Conservation (phyloP, 1,140 invertebrate species). For the Drosophila bocki region DNA sequence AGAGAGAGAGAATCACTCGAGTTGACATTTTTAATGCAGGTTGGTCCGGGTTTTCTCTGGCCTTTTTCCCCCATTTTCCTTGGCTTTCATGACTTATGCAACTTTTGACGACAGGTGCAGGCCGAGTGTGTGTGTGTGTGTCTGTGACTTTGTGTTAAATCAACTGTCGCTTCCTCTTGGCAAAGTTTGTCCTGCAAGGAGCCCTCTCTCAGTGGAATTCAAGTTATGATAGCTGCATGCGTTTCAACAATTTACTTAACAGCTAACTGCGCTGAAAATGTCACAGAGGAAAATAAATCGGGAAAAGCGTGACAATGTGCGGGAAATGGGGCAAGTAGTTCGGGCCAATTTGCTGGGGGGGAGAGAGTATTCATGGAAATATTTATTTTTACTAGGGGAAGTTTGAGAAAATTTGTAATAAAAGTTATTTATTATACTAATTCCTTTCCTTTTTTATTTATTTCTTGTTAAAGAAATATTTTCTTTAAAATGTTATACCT, state of each 20-base stretch:
- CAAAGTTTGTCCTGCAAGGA: constrained; percentile 71
- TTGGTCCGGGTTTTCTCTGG: neutral
- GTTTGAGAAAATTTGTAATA: neutral
- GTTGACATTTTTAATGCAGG: constrained; percentile 72
- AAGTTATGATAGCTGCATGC: constrained; percentile 77
- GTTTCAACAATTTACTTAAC: constrained; percentile 73
- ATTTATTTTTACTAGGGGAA: neutral
- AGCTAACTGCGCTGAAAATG: constrained; percentile 58
- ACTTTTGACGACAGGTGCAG: constrained; percentile 80
- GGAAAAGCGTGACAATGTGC: constrained; percentile 13
- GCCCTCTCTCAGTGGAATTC: constrained; percentile 44
- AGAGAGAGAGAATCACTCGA: constrained; percentile 46
- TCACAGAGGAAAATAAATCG: constrained; percentile 25
- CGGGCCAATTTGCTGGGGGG: neutral
- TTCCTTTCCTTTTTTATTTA: neutral
- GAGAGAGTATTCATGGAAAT: neutral
- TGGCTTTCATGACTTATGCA: constrained; percentile 80
- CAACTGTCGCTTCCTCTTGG: constrained; percentile 80
- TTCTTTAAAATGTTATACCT: neutral
- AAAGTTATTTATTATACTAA: too few species aligned
- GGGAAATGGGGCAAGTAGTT: constrained; percentile 17
- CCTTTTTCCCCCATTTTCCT: neutral
- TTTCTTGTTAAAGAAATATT: neutral
- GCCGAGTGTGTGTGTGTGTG: constrained; percentile 24
- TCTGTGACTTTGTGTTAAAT: constrained; percentile 68